Evolutionary conservation across 1,140 invertebrate species (phyloP).

Genomic region (Orussus abietinus): DNA sequence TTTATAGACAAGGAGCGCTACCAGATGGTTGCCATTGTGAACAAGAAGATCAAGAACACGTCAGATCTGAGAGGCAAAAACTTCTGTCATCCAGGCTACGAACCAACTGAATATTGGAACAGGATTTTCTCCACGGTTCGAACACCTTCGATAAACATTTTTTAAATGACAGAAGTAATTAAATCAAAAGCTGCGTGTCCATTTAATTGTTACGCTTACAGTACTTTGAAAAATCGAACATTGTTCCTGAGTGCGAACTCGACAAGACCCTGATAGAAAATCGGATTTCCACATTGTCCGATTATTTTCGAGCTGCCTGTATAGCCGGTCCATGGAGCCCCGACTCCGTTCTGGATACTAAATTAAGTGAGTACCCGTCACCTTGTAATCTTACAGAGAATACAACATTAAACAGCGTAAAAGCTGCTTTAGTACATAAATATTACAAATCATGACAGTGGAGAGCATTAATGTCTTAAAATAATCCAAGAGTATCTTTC

Average conservation of each 20-base stretch:
- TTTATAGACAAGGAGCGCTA: slow-evolving; percentile 59
- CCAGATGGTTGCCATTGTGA: slow-evolving; percentile 68
- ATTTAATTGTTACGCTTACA: slow-evolving; percentile 39
- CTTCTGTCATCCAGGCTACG: slow-evolving; percentile 73
- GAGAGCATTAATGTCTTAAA: no score
- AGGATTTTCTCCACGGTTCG: slow-evolving; percentile 64
- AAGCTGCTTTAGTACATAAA: no score
- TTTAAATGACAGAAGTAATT: neutral
- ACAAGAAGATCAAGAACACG: slow-evolving; percentile 57
- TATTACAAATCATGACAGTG: no score
- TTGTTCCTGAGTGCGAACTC: slow-evolving; percentile 63
- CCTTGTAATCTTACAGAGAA: no score
- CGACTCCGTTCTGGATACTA: slow-evolving; percentile 59
- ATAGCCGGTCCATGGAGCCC: slow-evolving; percentile 78
- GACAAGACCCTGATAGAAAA: slow-evolving; percentile 68
- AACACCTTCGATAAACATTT: slow-evolving; percentile 10
- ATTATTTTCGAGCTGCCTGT: slow-evolving; percentile 71
- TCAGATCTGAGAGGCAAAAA: slow-evolving; percentile 63
- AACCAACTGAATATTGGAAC: slow-evolving; percentile 63
- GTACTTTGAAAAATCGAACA: slow-evolving; percentile 70
- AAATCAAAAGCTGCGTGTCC: no score
- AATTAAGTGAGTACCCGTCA: slow-evolving; percentile 71
- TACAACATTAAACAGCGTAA: no score
- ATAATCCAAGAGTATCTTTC: no score
- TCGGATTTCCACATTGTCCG: slow-evolving; percentile 62